Evolutionary conservation across 1,140 invertebrate genomes (phyloP).

Genomic region (Drosophila punjabiensis): DNA sequence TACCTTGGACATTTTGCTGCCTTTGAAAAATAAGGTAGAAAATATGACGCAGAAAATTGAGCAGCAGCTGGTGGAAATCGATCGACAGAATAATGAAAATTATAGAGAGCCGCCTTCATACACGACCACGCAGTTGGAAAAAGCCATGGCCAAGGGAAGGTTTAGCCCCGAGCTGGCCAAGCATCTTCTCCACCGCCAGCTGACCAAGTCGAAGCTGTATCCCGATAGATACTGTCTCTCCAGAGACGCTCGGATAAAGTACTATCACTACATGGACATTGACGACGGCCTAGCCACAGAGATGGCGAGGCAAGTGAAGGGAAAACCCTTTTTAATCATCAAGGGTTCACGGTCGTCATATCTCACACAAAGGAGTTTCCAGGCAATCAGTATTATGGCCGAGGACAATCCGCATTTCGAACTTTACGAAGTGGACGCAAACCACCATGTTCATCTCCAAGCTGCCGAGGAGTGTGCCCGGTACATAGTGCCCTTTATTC

Average conservation of each 20-base stretch:
- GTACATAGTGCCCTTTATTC: constrained; percentile 87
- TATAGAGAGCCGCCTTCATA: constrained; percentile 87
- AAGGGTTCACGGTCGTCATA: constrained; percentile 72
- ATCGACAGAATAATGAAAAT: constrained; percentile 28
- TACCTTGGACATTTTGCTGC: constrained; percentile 87
- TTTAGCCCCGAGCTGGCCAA: constrained; percentile 86
- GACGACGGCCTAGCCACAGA: constrained; percentile 13
- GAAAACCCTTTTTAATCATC: constrained; percentile 62
- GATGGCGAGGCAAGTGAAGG: constrained; percentile 48
- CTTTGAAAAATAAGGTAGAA: constrained; percentile 1
- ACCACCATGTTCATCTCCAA: constrained; percentile 90
- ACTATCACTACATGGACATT: constrained; percentile 81
- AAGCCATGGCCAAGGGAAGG: constrained; percentile 85
- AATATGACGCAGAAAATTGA: background rate
- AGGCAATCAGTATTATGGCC: too few species aligned
- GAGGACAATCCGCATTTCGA: constrained; percentile 86
- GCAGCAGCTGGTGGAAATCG: constrained; percentile 51
- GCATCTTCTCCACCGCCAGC: constrained; percentile 87
- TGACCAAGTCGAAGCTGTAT: constrained; percentile 85
- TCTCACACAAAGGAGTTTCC: constrained; percentile 38
- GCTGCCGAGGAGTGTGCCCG: constrained; percentile 87
- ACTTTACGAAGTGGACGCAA: constrained; percentile 85
- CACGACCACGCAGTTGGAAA: constrained; percentile 86
- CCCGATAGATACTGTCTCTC: constrained; percentile 88
- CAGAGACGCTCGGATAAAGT: constrained; percentile 87